Evolutionary conservation across 2,888 invertebrate genomes (phyloP).

Genomic region (Drosophila siamana): DNA sequence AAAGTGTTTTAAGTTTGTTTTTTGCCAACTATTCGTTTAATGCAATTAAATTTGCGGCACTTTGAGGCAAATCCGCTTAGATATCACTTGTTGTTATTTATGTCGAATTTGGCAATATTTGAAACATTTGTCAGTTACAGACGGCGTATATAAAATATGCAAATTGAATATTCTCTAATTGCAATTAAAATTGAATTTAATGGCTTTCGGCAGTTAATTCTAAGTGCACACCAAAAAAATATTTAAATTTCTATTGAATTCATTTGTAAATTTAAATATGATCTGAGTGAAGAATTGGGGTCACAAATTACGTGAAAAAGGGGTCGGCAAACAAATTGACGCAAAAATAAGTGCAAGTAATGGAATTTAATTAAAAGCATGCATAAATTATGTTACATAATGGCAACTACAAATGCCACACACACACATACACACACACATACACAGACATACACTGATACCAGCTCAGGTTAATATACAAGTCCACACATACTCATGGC

Average conservation of each 20-base stretch:
- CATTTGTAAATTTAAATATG: constrained; percentile 45
- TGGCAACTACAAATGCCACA: constrained; percentile 49
- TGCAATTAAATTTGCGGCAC: constrained; percentile 63
- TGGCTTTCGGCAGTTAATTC: constrained; percentile 59
- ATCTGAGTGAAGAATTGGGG: constrained; percentile 52
- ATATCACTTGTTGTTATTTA: neutral
- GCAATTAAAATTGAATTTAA: constrained; percentile 48
- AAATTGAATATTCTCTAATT: constrained; percentile 60
- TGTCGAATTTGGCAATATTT: constrained; percentile 1
- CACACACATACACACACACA: constrained; percentile 26
- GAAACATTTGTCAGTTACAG: constrained; percentile 37
- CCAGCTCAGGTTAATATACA: constrained; percentile 13
- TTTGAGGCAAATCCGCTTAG: constrained; percentile 19
- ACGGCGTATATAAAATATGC: constrained; percentile 21
- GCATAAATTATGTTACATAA: constrained; percentile 78
- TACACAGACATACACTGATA: neutral
- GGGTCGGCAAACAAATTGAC: constrained; percentile 26
- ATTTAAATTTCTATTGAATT: constrained; percentile 51
- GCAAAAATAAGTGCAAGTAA: constrained; percentile 57
- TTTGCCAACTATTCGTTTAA: constrained; percentile 49
- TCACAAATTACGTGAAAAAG: constrained; percentile 32
- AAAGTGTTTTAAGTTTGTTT: constrained; percentile 25
- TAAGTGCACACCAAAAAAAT: constrained; percentile 21
- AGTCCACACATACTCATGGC: constrained; percentile 8
- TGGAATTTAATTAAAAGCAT: constrained; percentile 81